Conservation (phyloP, 2,888 invertebrate genomes). For the Seira musarum region DNA sequence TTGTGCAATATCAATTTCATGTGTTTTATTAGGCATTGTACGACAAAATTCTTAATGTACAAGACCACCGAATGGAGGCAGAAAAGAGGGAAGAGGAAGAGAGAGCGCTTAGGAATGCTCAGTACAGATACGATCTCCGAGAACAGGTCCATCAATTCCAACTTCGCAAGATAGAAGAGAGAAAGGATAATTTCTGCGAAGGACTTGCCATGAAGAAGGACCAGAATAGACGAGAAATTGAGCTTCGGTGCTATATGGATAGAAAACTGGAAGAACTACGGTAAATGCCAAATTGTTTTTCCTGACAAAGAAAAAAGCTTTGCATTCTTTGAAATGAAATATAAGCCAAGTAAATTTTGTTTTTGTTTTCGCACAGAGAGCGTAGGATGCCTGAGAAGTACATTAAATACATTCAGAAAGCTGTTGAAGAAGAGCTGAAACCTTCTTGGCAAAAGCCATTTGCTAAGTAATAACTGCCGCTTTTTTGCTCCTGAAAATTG, state of each 20-base stretch:
- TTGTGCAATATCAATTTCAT: neutral
- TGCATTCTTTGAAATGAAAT: too few relatives aligned
- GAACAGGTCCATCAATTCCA: constrained; percentile 68
- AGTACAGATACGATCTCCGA: constrained; percentile 65
- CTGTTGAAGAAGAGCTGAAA: constrained; percentile 66
- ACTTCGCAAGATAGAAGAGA: constrained; percentile 63
- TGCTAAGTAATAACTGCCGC: constrained; percentile 27
- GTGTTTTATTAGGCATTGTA: constrained; percentile 40
- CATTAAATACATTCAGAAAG: constrained; percentile 64
- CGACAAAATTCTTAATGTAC: constrained; percentile 65
- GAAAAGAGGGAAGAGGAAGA: constrained; percentile 61
- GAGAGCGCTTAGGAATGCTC: constrained; percentile 56
- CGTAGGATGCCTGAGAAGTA: constrained; percentile 67
- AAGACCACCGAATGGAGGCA: constrained; percentile 61
- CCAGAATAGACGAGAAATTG: constrained; percentile 56
- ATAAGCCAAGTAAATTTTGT: too few relatives aligned
- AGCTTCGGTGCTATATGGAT: constrained; percentile 66
- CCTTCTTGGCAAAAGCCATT: constrained; percentile 65
- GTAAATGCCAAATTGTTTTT: constrained; percentile 30
- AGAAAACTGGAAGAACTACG: constrained; percentile 64
- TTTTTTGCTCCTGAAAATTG: constrained; percentile 9
- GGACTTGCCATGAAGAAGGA: constrained; percentile 62
- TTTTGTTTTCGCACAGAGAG: constrained; percentile 48
- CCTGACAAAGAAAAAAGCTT: too few relatives aligned
- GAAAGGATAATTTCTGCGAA: constrained; percentile 67